Percentiles rank a stretch among this genome's conserved stretches.
Conservation (phyloP, 1,140 invertebrate genomes). For the Zaprionus ghesquierei region DNA sequence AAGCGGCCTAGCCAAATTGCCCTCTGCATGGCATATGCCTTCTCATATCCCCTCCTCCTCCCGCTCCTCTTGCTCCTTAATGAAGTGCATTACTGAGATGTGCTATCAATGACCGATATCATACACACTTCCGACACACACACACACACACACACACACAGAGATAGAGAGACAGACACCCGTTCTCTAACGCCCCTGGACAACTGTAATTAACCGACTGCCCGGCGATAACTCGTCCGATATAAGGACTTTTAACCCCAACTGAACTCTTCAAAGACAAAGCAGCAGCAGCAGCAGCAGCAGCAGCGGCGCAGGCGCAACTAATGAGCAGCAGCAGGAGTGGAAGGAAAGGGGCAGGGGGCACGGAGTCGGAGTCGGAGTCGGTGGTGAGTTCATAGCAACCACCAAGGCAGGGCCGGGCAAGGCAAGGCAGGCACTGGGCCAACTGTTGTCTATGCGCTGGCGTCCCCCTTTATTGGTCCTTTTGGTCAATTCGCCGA, state of each 20-base stretch:
- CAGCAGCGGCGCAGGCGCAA: slow-evolving; percentile 66
- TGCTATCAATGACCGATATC: slow-evolving; percentile 36
- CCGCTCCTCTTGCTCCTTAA: neutral
- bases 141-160: slow-evolving; percentile 46
- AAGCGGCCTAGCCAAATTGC: too few relatives aligned
- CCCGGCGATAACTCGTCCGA: slow-evolving; percentile 36
- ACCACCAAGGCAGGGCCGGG: slow-evolving; percentile 42
- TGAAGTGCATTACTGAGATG: slow-evolving; percentile 34
- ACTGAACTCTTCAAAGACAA: slow-evolving; percentile 43
- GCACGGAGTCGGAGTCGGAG: neutral
- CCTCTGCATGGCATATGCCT: neutral
- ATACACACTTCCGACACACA: slow-evolving; percentile 15
- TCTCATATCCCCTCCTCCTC: neutral
- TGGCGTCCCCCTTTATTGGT: slow-evolving; percentile 31
- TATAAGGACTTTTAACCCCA: slow-evolving; percentile 66
- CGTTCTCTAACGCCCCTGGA: slow-evolving; percentile 2
- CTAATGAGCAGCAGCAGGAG: slow-evolving; percentile 61
- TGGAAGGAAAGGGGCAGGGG: neutral
- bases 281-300: slow-evolving; percentile 4
- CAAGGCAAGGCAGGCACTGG: neutral
- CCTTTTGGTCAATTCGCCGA: slow-evolving; percentile 70
- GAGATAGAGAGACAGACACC: too few relatives aligned
- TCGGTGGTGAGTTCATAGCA: slow-evolving; percentile 21
- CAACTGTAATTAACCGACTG: slow-evolving; percentile 65
- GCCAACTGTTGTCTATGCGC: slow-evolving; percentile 70